A percentile compares a stretch with the other conserved stretches of the same genome.
These are phyloP conservation scores for Thereva nobilitata DNA, from an alignment of 2,888 invertebrate species.

Conservation along the genomic window DNA sequence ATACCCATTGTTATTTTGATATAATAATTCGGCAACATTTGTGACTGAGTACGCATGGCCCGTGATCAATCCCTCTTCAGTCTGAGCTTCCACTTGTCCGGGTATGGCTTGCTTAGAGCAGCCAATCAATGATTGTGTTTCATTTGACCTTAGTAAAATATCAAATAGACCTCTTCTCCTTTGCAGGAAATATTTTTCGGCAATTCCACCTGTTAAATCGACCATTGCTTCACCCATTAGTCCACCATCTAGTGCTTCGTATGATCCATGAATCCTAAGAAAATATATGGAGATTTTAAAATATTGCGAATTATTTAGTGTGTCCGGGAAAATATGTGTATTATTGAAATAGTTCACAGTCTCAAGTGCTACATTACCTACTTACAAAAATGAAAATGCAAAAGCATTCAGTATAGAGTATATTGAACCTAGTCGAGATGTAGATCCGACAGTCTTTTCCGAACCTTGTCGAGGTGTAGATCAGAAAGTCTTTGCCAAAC, in stretches of 20 bases:
- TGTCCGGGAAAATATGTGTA: too few relatives aligned
- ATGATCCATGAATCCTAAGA: slow-evolving; percentile 80
- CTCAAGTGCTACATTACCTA: too few relatives aligned
- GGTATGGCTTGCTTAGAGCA: slow-evolving; percentile 91
- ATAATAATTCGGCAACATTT: slow-evolving; percentile 74
- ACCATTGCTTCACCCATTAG: slow-evolving; percentile 96
- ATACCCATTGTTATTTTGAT: slow-evolving; percentile 53
- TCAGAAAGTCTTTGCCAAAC: too few relatives aligned
- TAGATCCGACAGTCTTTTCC: too few relatives aligned
- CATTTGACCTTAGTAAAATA: slow-evolving; percentile 81
- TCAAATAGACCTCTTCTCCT: slow-evolving; percentile 77
- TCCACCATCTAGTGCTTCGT: slow-evolving; percentile 93
- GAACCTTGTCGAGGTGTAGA: too few relatives aligned
- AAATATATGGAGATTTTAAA: too few relatives aligned
- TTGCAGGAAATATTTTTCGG: slow-evolving; percentile 82
- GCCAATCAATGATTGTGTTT: slow-evolving; percentile 86
- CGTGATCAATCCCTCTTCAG: slow-evolving; percentile 74
- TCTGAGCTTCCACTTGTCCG: slow-evolving; percentile 72
- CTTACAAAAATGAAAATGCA: too few relatives aligned
- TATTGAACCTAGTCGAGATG: too few relatives aligned
- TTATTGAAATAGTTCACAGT: too few relatives aligned
- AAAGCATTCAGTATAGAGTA: too few relatives aligned
- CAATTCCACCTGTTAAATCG: slow-evolving; percentile 91
- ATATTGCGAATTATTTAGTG: too few relatives aligned
- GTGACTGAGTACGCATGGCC: slow-evolving; percentile 91